Base-by-base conservation (phyloP, 2,888 invertebrate genomes). In the Gymnocheta viridis region DNA sequence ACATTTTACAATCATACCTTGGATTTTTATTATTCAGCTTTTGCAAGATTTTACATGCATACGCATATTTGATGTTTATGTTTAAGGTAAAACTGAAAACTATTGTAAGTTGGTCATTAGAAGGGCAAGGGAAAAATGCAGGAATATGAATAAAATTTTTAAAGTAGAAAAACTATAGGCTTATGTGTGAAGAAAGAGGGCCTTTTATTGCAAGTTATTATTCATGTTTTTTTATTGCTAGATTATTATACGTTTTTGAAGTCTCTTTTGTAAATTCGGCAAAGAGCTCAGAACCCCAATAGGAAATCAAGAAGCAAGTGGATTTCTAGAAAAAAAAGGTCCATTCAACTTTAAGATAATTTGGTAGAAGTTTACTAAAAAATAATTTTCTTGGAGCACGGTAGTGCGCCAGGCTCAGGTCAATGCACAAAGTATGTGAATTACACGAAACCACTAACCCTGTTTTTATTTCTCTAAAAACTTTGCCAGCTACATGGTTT, bases 221-320 rank as follows among this genome's bases (percentile, higher is more conserved):
- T 51, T 32, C 32, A 51, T 41, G 49, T 51, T 41, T 67, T 60
- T 80, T 66, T 19, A n/a, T 66, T 41, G 41, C 35, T 14, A 19
- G 58, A 67, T 62, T 74, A 60, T 69, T 51, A 69, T 60, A 35
- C 38, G 24, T 51, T 74, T 54, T 69, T 74, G 49, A 73, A 66
- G 29, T 67, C 51, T 19, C 19, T 78, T 54, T 47, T 12, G 9
- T 67, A 58, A 44, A 58, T 67, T 41, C 2, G 7, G 6, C 12
- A 2, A 2, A 38, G n/a, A 38, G 1, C 0, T 14, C 6, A 14
- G 38, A 14, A 10, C 47, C 67, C 67, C 58, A 27, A 2, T 77
- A 4, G 67, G 66, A 76, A 77, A 58, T 10, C 60, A 29, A 44
- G n/a, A n/a, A n/a, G n/a, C n/a, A n/a, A n/a, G n/a, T n/a, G n/a